Base-by-base conservation (phyloP, 2,797 vertebrate species). In the Sphaeramia orbicularis region DNA sequence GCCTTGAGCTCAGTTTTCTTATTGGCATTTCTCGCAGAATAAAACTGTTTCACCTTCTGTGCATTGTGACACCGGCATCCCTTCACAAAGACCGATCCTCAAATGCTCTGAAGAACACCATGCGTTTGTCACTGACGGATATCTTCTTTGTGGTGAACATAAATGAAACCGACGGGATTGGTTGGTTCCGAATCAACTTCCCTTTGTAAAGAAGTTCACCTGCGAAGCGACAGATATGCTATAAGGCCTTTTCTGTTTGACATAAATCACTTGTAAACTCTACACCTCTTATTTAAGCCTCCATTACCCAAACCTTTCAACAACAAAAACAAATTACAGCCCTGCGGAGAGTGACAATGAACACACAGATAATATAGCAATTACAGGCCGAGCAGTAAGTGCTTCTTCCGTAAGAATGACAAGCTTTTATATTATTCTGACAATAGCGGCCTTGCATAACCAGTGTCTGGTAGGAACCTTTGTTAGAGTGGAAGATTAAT, bases 401-500 rank as follows among this genome's bases (percentile, higher is more conserved):
- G 65, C 41, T 47, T 75, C 41, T 56, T 19, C 21, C 6, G 0
- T 12, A 10, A 36, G 59, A 77, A 47, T 30, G 52, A 18, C 50
- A 49, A 42, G 30, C 45, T 71, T 74, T 74, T 74, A 54, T 63
- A 65, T 74, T 56, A 67, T 49, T 73, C 12, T 53, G 57, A 82
- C 67, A 71, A 66, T 12, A 37, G 16, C 35, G 13, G 36, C 9
- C 15, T 60, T 68, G 69, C 45, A 73, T 80, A 79, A 70, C 53
- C 53, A 74, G 60, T 41, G 6, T 48, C 47, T 60, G 16, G 48
- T 57, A 41, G 52, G 61, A 57, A 74, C 62, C 54, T 81, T 42
- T 69, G 62, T 71, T 64, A 52, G 43, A 71, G 53, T 1, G 6
- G 36, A 78, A 76, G 78, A 88, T 81, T 76, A 85, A 87, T 85